phyloP scores from a whole-genome alignment of 2,797 vertebrate genomes.

The Sebastes oblongus region DNA sequence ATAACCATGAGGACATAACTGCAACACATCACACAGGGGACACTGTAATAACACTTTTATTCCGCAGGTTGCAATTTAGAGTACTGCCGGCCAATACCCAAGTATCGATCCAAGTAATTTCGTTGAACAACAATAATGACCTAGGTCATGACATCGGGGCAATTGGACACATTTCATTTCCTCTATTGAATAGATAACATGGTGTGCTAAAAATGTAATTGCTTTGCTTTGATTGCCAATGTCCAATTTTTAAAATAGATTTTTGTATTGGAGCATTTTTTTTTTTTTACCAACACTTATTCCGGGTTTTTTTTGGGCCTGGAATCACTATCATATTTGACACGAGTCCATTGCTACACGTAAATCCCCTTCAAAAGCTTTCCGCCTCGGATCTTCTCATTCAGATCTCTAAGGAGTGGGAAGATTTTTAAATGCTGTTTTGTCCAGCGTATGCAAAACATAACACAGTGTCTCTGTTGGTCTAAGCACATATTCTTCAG shows the following conservation, averaged over 20 bases:
- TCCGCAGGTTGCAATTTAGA: conserved; percentile 33
- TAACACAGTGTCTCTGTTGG: conserved; percentile 25
- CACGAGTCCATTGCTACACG: not conserved
- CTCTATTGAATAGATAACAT: not conserved
- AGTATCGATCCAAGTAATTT: conserved; percentile 53
- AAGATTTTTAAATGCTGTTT: conserved; percentile 45
- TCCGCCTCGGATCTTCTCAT: conserved; percentile 6
- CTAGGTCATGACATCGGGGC: conserved; percentile 28
- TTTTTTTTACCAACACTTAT: not conserved
- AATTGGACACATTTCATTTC: conserved; percentile 36
- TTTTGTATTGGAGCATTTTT: not conserved
- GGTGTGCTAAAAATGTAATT: not conserved
- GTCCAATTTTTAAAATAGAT: not conserved
- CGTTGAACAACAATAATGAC: conserved; percentile 36
- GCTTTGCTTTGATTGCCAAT: conserved; percentile 26
- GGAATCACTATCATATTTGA: conserved; percentile 13
- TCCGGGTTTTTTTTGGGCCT: not conserved
- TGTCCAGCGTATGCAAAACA: conserved; percentile 36
- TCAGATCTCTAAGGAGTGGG: conserved; percentile 33
- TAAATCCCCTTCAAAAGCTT: conserved; percentile 40
- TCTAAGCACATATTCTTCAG: conserved; percentile 30
- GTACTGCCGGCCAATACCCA: not conserved
- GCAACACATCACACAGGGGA: not conserved
- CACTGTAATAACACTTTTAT: conserved; percentile 8
- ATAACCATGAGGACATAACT: not conserved